phyloP scores from a whole-genome alignment of 2,888 invertebrate species.

The Heliconius erato region DNA sequence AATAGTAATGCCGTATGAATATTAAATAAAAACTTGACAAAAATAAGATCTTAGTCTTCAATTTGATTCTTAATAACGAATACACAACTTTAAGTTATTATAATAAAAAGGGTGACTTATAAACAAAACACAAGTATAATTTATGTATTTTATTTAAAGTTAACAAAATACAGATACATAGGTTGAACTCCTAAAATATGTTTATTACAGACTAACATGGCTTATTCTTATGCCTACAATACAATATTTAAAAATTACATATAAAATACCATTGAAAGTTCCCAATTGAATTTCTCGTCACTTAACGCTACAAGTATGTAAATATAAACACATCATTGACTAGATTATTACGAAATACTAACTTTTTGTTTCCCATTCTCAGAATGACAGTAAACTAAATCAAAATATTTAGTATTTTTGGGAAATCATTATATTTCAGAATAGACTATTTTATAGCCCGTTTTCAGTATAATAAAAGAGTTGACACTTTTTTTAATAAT shows the following conservation, averaged over 20 bases:
- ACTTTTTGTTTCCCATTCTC: background rate
- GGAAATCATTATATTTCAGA: background rate
- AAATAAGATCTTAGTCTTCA: no score
- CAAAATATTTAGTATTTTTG: no score
- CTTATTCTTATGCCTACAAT: slow-evolving; percentile 18
- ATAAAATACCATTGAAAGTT: slow-evolving; percentile 13
- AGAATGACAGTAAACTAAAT: background rate
- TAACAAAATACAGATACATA: slow-evolving; percentile 26
- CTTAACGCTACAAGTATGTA: background rate
- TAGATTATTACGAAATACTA: slow-evolving; percentile 31
- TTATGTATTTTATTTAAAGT: slow-evolving; percentile 20
- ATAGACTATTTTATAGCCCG: no score
- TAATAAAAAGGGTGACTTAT: background rate
- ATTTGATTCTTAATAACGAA: no score
- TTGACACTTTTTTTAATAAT: no score
- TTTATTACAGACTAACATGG: slow-evolving; percentile 20
- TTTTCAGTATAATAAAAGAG: background rate
- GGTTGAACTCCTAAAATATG: slow-evolving; percentile 20
- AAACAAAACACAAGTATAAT: background rate
- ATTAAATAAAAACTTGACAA: no score
- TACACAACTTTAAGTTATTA: no score
- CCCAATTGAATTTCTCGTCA: slow-evolving; percentile 15
- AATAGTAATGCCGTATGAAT: no score
- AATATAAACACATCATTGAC: slow-evolving; percentile 32
- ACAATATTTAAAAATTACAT: slow-evolving; percentile 23